Conservation (phyloP, 2,888 invertebrate genomes). For the Hyppa rectilinea region DNA sequence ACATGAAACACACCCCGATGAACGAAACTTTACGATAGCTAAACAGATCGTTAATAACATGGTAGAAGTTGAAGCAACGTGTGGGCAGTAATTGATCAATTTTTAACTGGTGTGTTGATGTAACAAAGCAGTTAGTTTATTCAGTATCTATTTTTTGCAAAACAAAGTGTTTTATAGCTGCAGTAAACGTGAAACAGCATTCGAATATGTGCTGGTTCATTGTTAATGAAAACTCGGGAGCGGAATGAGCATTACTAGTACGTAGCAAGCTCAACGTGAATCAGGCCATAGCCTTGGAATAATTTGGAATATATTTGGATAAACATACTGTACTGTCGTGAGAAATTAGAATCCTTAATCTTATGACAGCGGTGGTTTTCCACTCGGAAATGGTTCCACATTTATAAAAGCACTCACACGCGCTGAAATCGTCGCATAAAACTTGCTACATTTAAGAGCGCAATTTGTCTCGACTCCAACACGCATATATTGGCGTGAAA, state of each 20-base stretch:
- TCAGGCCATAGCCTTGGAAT: slow-evolving; percentile 69
- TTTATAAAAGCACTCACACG: slow-evolving; percentile 54
- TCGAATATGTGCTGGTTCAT: slow-evolving; percentile 18
- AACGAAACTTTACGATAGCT: slow-evolving; percentile 61
- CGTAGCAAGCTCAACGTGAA: slow-evolving; percentile 57
- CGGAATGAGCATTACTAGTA: slow-evolving; percentile 42
- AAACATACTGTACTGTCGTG: slow-evolving; percentile 47
- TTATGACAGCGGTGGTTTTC: slow-evolving; percentile 57
- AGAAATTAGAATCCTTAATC: slow-evolving; percentile 62
- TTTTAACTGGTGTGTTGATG: slow-evolving; percentile 27
- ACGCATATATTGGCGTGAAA: slow-evolving; percentile 53
- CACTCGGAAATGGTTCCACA: slow-evolving; percentile 59
- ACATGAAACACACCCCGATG: slow-evolving; percentile 59
- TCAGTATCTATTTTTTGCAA: slow-evolving; percentile 35
- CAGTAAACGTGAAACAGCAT: slow-evolving; percentile 22
- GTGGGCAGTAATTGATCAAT: slow-evolving; percentile 52
- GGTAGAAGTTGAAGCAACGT: slow-evolving; percentile 18
- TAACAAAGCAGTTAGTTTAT: slow-evolving; percentile 37
- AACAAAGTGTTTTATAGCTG: slow-evolving; percentile 47
- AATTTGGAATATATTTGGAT: slow-evolving; percentile 58
- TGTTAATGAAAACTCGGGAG: slow-evolving; percentile 38
- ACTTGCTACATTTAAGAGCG: slow-evolving; percentile 55
- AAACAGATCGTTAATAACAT: slow-evolving; percentile 67
- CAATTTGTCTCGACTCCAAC: slow-evolving; percentile 61
- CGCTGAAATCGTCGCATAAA: slow-evolving; percentile 50